Conservation (phyloP, 37 sponge, comb jelly and placozoan genomes). For the Mnemiopsis leidyi region DNA sequence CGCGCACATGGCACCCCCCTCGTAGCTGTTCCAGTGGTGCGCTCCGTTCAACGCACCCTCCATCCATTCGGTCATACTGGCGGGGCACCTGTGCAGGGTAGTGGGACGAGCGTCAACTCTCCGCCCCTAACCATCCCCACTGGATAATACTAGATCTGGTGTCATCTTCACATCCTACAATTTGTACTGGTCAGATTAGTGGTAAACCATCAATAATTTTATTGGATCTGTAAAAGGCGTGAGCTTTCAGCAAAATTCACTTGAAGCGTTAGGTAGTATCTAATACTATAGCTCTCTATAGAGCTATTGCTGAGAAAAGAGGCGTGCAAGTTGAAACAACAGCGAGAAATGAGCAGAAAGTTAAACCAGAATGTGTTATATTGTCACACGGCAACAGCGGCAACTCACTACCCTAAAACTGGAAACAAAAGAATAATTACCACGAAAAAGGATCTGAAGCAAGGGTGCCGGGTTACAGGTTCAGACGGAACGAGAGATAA, state of each 20-base stretch:
- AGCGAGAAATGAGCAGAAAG: no score
- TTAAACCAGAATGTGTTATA: no score
- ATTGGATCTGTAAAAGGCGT: no score
- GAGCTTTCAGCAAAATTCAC: no score
- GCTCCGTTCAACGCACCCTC: slow-evolving; percentile 32
- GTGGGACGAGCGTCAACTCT: neutral
- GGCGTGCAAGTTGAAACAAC: no score
- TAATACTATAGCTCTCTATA: no score
- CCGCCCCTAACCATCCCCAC: neutral
- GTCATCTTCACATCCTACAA: neutral
- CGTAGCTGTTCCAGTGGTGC: slow-evolving; percentile 49
- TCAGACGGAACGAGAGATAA: no score
- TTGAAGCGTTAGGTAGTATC: no score
- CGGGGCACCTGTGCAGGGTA: neutral
- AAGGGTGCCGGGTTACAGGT: neutral
- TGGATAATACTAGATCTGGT: no score
- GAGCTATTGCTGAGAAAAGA: no score
- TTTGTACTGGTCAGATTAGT: no score
- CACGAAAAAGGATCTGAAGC: neutral
- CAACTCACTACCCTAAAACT: neutral
- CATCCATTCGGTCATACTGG: slow-evolving; percentile 20
- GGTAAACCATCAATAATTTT: no score
- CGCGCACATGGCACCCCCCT: slow-evolving; percentile 36
- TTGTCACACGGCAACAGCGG: neutral
- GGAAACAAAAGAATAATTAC: neutral